Percentiles rank a stretch among this genome's conserved stretches.
These are phyloP conservation scores for Sternarchorhynchus goeldii DNA, from an alignment of 2,797 vertebrate species.

Conservation along the genomic window DNA sequence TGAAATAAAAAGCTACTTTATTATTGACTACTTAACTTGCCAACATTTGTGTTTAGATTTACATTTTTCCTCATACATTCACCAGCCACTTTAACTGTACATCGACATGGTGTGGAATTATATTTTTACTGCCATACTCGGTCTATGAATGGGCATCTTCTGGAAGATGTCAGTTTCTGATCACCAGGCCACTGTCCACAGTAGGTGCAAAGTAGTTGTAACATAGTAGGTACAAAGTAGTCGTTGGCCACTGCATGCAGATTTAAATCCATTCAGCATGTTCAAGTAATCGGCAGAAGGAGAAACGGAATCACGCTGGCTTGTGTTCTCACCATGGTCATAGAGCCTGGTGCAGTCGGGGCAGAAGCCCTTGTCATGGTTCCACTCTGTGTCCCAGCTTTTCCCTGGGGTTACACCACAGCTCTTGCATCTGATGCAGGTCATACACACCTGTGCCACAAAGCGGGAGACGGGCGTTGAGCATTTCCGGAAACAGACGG, in stretches of 20 bases:
- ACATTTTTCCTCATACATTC: too few species aligned
- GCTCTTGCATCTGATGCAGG: slow-evolving; percentile 90
- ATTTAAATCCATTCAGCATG: not conserved
- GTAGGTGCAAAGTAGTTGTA: too few species aligned
- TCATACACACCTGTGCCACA: slow-evolving; percentile 82
- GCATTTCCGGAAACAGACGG: not conserved
- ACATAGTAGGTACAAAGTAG: too few species aligned
- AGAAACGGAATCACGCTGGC: not conserved
- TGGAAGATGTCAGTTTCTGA: too few species aligned
- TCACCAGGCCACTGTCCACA: too few species aligned
- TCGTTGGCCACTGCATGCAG: not conserved
- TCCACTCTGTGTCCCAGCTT: slow-evolving; percentile 87
- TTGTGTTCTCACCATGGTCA: slow-evolving; percentile 79
- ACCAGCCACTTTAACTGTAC: too few species aligned
- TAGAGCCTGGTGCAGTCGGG: slow-evolving; percentile 85
- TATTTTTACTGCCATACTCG: too few species aligned
- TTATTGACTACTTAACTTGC: too few species aligned
- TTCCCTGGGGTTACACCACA: slow-evolving; percentile 89
- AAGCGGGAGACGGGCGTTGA: not conserved
- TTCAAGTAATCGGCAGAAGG: not conserved
- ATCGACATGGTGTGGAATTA: too few species aligned
- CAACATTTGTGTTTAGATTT: too few species aligned
- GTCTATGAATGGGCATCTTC: too few species aligned
- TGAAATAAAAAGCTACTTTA: too few species aligned
- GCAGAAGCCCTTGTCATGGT: slow-evolving; percentile 87